phyloP scores from a whole-genome alignment of 23 tunicate species.

The Oikopleura dioica region DNA sequence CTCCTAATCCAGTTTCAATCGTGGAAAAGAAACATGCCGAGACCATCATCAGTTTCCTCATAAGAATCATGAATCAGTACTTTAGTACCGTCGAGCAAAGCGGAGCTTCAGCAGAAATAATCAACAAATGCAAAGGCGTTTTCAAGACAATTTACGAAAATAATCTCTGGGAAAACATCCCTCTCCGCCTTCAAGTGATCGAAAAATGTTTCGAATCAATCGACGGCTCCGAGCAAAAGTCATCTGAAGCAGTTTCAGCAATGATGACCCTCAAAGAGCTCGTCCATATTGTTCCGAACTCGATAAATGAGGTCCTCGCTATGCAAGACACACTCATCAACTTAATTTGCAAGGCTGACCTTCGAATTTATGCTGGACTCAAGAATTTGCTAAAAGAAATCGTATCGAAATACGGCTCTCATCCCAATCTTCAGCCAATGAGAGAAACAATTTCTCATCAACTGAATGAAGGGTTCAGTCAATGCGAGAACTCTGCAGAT shows the following conservation, averaged over 20 bases:
- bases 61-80: not conserved
- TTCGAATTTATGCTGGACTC: not conserved
- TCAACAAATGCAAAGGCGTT: not conserved
- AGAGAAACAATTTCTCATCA: not conserved
- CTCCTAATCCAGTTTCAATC: not conserved
- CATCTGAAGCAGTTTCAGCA: not conserved
- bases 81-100: not conserved
- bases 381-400: not conserved
- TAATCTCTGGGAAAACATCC: constrained; percentile 13
- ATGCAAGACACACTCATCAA: not conserved
- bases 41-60: not conserved
- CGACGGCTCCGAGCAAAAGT: not conserved
- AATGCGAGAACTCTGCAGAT: not conserved
- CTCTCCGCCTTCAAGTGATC: not conserved
- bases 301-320: not conserved
- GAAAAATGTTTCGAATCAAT: not conserved
- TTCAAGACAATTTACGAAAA: not conserved
- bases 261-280: not conserved
- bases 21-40: not conserved
- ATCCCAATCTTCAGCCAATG: not conserved
- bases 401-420: not conserved
- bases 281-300: not conserved
- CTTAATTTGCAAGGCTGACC: not conserved
- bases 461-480: not conserved
- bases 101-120: not conserved